A percentile compares a stretch with the other conserved stretches of the same genome.
These are phyloP conservation scores for Meteorus colon DNA, from an alignment of 2,888 invertebrate species.

Conservation along the genomic window DNA sequence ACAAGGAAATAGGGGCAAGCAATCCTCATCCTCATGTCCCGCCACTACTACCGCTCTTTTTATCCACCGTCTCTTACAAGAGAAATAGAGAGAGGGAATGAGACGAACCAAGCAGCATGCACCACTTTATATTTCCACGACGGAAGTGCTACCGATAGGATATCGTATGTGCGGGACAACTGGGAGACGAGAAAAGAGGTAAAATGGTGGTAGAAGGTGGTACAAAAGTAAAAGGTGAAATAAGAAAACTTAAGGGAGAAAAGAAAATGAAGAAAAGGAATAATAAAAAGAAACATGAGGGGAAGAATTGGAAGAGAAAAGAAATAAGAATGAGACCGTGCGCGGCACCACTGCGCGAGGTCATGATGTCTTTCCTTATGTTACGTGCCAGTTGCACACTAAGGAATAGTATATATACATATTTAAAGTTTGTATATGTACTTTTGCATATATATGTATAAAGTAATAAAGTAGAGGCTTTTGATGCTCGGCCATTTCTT, in stretches of 20 bases:
- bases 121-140: constrained; percentile 52
- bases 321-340: not conserved
- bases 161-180: constrained; percentile 47
- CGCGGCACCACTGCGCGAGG: constrained; percentile 6
- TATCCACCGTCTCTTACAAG: constrained; percentile 28
- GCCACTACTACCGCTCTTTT: constrained; percentile 35
- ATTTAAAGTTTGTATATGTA: not conserved
- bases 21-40: constrained; percentile 15
- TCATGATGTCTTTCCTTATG: constrained; percentile 15
- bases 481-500: constrained; percentile 56
- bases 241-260: constrained; percentile 18
- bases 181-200: constrained; percentile 29
- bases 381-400: constrained; percentile 17
- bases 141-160: constrained; percentile 48
- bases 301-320: constrained; percentile 28
- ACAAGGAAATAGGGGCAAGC: constrained; percentile 32
- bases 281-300: not conserved
- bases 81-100: constrained; percentile 26
- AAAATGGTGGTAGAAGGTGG: not conserved
- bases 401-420: constrained; percentile 19
- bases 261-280: not conserved
- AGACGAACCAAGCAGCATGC: constrained; percentile 43
- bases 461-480: constrained; percentile 30
- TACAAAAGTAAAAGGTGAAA: constrained; percentile 2
- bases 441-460: not conserved